Evolutionary conservation across 2,113 vertebrate species (phyloP).

Genomic region (Eulemur macaco): DNA sequence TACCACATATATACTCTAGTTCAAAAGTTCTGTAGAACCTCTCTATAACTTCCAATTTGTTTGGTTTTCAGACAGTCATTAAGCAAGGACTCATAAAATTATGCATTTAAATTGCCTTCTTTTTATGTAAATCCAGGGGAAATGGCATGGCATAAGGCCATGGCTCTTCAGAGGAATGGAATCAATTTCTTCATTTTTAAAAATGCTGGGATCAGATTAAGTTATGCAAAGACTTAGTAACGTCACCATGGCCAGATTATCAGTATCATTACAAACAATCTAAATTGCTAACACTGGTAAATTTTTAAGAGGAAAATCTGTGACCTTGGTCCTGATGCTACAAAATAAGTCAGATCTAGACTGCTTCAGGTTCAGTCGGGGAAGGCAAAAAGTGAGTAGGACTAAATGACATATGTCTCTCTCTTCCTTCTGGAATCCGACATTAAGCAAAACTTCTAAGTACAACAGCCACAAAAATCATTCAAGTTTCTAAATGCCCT

Average conservation of each 20-base stretch:
- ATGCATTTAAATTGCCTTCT: constrained; percentile 28
- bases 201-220: constrained; percentile 22
- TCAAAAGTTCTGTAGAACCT: constrained; percentile 30
- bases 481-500: constrained; percentile 35
- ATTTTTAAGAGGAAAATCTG: constrained; percentile 30
- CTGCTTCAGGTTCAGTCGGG: background rate
- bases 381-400: constrained; percentile 9
- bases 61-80: background rate
- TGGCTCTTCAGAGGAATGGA: background rate
- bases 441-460: constrained; percentile 56
- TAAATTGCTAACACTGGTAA: constrained; percentile 15
- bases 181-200: constrained; percentile 36
- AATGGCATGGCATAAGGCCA: background rate
- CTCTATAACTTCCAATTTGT: background rate
- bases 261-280: background rate
- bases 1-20: background rate
- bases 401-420: background rate
- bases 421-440: background rate
- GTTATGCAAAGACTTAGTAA: background rate
- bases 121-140: constrained; percentile 38
- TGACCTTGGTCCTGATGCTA: constrained; percentile 44
- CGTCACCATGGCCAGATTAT: background rate
- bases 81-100: constrained; percentile 32
- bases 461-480: constrained; percentile 19
- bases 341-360: background rate